These are phyloP conservation scores for Candoia aspera DNA, from an alignment of 2,113 vertebrate species.

Conservation along the genomic window DNA sequence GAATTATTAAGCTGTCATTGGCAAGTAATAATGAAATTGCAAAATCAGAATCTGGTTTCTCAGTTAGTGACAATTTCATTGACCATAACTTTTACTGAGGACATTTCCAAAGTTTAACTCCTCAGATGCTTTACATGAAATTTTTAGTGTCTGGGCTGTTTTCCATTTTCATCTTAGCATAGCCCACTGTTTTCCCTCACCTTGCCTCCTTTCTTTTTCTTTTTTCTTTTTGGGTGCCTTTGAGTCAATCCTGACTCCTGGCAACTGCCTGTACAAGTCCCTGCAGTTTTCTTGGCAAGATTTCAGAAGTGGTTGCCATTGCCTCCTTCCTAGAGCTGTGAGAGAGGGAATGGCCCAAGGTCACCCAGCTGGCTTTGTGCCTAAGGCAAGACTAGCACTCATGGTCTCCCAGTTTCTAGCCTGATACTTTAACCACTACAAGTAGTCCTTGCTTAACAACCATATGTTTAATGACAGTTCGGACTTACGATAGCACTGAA, in stretches of 20 bases:
- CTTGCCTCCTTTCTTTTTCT: background rate
- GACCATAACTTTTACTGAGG: background rate
- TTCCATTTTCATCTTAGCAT: background rate
- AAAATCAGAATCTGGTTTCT: background rate
- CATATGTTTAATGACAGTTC: too few species aligned
- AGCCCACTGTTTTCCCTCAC: background rate
- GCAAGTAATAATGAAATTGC: background rate
- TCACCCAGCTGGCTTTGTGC: background rate
- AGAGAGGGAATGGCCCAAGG: background rate
- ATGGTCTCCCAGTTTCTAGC: background rate
- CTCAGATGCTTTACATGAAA: background rate
- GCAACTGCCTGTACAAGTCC: background rate
- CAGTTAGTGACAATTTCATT: background rate
- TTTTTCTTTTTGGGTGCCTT: too few species aligned
- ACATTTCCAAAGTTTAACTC: background rate
- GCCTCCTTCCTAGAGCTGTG: background rate
- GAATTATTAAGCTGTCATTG: too few species aligned
- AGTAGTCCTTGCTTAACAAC: too few species aligned
- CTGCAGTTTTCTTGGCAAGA: background rate
- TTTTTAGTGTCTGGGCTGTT: background rate
- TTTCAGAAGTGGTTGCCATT: background rate
- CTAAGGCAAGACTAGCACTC: background rate
- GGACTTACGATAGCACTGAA: too few species aligned
- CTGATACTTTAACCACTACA: background rate
- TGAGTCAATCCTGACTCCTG: background rate